phyloP scores from a whole-genome alignment of 2,797 vertebrate genomes.

The Scyliorhinus canicula region DNA sequence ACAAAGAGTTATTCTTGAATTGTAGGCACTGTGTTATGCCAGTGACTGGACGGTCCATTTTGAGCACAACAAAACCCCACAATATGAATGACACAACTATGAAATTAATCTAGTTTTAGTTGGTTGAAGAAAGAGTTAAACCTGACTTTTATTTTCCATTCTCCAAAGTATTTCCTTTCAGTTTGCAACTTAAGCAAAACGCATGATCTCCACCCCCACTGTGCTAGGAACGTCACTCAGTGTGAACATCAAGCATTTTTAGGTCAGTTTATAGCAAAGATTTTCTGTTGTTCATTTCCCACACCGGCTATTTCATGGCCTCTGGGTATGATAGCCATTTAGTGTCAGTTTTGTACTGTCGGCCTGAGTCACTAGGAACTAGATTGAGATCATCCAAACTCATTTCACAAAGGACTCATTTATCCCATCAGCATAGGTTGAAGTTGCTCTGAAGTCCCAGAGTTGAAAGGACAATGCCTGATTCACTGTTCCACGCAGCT shows the following conservation, averaged over 20 bases:
- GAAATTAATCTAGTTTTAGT: background rate
- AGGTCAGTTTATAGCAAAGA: constrained; percentile 21
- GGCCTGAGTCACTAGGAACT: constrained; percentile 11
- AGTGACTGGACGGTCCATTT: background rate
- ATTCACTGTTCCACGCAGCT: background rate
- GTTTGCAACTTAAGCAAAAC: background rate
- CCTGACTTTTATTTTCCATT: background rate
- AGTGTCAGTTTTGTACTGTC: constrained; percentile 23
- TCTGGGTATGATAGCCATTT: constrained; percentile 28
- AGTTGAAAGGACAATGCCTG: background rate
- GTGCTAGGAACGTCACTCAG: background rate
- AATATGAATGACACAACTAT: background rate
- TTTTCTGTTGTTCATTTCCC: constrained; percentile 30
- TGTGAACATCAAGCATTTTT: constrained; percentile 29
- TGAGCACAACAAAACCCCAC: background rate
- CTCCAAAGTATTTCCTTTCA: too few relatives aligned
- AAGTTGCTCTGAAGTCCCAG: background rate
- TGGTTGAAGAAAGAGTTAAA: background rate
- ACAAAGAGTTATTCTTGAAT: background rate
- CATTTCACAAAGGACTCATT: constrained; percentile 19
- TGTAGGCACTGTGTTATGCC: background rate
- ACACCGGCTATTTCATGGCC: background rate
- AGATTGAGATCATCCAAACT: background rate
- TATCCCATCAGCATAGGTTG: background rate
- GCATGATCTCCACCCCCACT: background rate